These are phyloP conservation scores for Notodonta dromedarius DNA, from an alignment of 2,888 invertebrate genomes.

Conservation along the genomic window DNA sequence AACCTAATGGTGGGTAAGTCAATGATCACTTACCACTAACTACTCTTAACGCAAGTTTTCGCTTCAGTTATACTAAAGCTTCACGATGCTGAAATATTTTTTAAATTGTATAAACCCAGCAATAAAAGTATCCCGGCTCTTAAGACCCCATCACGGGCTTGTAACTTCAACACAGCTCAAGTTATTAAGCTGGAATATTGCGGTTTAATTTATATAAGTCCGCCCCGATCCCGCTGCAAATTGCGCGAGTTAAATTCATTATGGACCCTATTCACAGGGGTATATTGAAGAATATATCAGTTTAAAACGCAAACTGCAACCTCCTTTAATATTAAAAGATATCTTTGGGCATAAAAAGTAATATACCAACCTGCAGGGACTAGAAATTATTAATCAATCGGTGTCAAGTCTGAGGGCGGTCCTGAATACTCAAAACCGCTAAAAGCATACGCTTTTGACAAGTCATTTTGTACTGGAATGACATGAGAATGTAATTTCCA, in stretches of 20 bases:
- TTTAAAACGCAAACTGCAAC: not conserved
- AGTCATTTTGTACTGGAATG: no score
- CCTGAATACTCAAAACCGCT: no score
- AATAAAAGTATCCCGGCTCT: not conserved
- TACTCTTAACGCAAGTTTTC: no score
- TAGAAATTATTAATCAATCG: no score
- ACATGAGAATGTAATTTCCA: no score
- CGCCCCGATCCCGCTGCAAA: constrained; percentile 19
- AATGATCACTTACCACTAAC: no score
- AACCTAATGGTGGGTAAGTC: no score
- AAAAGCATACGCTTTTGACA: no score
- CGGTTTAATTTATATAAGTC: constrained; percentile 12
- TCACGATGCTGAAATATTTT: not conserved
- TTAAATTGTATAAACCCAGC: not conserved
- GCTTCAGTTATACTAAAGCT: no score
- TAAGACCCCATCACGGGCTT: not conserved
- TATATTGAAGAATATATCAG: not conserved
- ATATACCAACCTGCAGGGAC: no score
- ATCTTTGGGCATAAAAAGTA: not conserved
- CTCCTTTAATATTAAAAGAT: not conserved
- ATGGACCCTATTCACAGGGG: constrained; percentile 4
- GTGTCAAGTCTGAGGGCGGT: no score
- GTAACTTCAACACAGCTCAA: constrained; percentile 6
- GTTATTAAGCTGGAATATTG: constrained; percentile 13
- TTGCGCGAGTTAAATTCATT: constrained; percentile 35